These are phyloP conservation scores for Lagodon rhomboides DNA, from an alignment of 2,797 vertebrate species.

Conservation along the genomic window DNA sequence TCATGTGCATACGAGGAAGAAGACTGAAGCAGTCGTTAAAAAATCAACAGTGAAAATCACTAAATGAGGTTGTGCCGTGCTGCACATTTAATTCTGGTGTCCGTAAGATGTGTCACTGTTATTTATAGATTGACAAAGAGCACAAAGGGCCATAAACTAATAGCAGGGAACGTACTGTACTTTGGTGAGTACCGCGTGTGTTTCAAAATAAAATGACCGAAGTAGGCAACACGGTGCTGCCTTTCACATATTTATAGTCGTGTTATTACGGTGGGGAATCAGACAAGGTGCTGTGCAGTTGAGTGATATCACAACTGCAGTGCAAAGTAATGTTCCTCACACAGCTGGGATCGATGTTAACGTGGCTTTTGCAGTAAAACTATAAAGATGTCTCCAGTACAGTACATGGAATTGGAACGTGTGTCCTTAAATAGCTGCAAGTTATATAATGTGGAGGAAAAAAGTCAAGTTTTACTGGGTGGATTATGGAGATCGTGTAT, in stretches of 20 bases:
- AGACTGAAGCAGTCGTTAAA: conserved; percentile 9
- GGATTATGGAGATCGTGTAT: conserved; percentile 25
- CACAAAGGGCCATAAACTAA: conserved; percentile 37
- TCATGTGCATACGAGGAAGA: conserved; percentile 6
- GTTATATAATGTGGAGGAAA: conserved; percentile 52
- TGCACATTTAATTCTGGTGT: conserved; percentile 16
- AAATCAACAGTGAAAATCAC: conserved; percentile 16
- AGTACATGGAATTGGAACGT: conserved; percentile 9
- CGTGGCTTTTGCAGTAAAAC: conserved; percentile 31
- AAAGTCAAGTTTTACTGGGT: conserved; percentile 17
- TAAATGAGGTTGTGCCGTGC: neutral
- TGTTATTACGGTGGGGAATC: conserved; percentile 28
- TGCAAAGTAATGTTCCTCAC: conserved; percentile 15
- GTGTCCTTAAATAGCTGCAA: conserved; percentile 30
- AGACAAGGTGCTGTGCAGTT: conserved; percentile 16
- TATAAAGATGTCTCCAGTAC: conserved; percentile 15
- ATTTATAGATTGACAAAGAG: conserved; percentile 38
- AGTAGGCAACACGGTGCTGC: conserved; percentile 15
- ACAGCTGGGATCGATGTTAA: conserved; percentile 15
- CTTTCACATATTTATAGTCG: conserved; percentile 40
- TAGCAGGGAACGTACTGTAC: conserved; percentile 23
- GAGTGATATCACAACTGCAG: conserved; percentile 8
- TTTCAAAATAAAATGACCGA: conserved; percentile 36
- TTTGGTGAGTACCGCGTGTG: neutral
- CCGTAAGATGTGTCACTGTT: conserved; percentile 15